Evolutionary conservation across 1,140 invertebrate species (phyloP).

Genomic region (Nasonia longicornis): DNA sequence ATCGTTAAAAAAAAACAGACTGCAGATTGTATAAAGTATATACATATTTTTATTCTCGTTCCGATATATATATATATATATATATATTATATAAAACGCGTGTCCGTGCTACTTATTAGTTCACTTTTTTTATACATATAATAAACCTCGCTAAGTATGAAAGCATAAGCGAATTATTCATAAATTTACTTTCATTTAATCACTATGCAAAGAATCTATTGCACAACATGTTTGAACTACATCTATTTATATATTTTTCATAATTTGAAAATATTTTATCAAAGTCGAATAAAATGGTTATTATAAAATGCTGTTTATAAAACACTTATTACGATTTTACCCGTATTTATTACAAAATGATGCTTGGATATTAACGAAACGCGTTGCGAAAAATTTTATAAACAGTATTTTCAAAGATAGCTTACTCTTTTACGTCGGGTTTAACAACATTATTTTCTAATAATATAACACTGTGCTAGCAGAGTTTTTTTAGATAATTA

Average conservation of each 20-base stretch:
- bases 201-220: slow-evolving; percentile 29
- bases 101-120: slow-evolving; percentile 47
- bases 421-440: no score
- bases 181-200: slow-evolving; percentile 44
- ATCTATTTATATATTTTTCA: slow-evolving; percentile 43
- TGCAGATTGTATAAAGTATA: slow-evolving; percentile 47
- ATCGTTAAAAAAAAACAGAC: slow-evolving; percentile 39
- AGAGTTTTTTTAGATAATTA: no score
- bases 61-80: slow-evolving; percentile 21
- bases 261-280: slow-evolving; percentile 42
- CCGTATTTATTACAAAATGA: background rate
- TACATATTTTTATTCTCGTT: slow-evolving; percentile 44
- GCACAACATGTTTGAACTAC: slow-evolving; percentile 27
- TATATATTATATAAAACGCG: slow-evolving; percentile 38
- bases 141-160: slow-evolving; percentile 45
- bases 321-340: slow-evolving; percentile 6
- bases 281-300: slow-evolving; percentile 42
- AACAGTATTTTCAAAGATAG: slow-evolving; percentile 13
- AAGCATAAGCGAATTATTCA: slow-evolving; percentile 35
- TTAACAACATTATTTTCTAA: no score
- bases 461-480: no score
- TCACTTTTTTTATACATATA: slow-evolving; percentile 46
- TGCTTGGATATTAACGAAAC: background rate
- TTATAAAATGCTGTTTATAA: slow-evolving; percentile 45
- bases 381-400: slow-evolving; percentile 1